These are phyloP conservation scores for Amyelois transitella DNA, from an alignment of 1,140 invertebrate genomes.

Conservation along the genomic window DNA sequence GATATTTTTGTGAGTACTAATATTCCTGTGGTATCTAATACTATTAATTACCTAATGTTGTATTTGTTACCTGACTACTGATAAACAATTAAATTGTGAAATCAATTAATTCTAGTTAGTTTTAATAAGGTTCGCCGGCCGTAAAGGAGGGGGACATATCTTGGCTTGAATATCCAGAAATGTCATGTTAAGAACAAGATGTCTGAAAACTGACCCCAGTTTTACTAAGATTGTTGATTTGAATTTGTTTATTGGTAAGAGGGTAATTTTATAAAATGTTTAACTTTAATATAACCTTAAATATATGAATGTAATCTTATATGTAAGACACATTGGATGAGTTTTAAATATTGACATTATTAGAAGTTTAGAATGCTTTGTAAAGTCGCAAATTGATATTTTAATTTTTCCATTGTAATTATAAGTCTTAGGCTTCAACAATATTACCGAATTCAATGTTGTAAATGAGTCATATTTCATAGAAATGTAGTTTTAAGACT, in stretches of 20 bases:
- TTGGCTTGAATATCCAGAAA: too few relatives aligned
- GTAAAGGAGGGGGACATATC: too few relatives aligned
- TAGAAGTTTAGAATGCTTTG: too few relatives aligned
- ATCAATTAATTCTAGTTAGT: slow-evolving; percentile 10
- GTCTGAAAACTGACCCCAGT: slow-evolving; percentile 3
- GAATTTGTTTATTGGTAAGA: slow-evolving; percentile 40
- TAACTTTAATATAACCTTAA: slow-evolving; percentile 8
- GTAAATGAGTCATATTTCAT: too few relatives aligned
- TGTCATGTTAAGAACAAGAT: too few relatives aligned
- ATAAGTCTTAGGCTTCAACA: neutral
- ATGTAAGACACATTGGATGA: neutral
- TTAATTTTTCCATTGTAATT: neutral
- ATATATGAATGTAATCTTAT: neutral
- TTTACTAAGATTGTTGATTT: slow-evolving; percentile 32
- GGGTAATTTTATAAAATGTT: slow-evolving; percentile 17
- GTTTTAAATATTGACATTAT: too few relatives aligned
- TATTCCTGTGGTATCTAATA: neutral
- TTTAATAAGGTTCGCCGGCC: too few relatives aligned
- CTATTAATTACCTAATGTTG: slow-evolving; percentile 4
- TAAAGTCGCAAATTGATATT: neutral
- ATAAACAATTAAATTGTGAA: slow-evolving; percentile 39
- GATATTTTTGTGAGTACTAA: neutral
- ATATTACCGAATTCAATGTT: too few relatives aligned
- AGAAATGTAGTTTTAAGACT: slow-evolving; percentile 22
- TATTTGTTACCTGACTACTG: slow-evolving; percentile 34